A percentile compares a stretch with the other conserved stretches of the same genome.
These are phyloP conservation scores for Tyrophagus putrescentiae DNA, from an alignment of 1,140 invertebrate genomes.

Conservation along the genomic window DNA sequence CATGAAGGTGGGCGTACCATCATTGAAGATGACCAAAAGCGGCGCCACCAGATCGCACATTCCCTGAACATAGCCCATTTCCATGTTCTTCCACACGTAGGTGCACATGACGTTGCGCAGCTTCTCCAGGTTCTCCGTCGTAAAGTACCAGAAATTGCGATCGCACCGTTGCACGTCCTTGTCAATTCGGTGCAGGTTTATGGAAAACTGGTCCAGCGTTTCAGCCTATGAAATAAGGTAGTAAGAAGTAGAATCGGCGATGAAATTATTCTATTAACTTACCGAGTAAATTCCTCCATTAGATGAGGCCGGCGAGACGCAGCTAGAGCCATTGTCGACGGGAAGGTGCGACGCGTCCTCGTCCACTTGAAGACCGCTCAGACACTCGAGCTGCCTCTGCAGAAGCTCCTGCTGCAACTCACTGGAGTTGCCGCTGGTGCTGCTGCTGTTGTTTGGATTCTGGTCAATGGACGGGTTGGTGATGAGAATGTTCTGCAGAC, in stretches of 20 bases:
- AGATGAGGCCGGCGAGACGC: conserved; percentile 60
- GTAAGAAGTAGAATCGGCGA: neutral
- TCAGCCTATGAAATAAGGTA: conserved; percentile 10
- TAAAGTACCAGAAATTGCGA: conserved; percentile 79
- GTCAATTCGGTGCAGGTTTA: conserved; percentile 84
- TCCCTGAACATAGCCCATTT: conserved; percentile 74
- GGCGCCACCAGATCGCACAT: conserved; percentile 93
- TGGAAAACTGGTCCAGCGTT: conserved; percentile 64
- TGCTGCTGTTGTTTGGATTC: conserved; percentile 12
- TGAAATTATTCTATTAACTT: conserved; percentile 32
- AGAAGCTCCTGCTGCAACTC: conserved; percentile 1
- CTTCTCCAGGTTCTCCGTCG: conserved; percentile 70
- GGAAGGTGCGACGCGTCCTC: too few species aligned
- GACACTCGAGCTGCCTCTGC: too few species aligned
- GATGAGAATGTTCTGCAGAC: conserved; percentile 31
- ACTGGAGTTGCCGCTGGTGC: conserved; percentile 18
- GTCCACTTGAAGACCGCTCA: too few species aligned
- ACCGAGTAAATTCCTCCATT: conserved; percentile 74
- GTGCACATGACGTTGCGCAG: conserved; percentile 92
- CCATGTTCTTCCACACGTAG: conserved; percentile 86
- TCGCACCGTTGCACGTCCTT: conserved; percentile 92
- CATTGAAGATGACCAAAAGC: conserved; percentile 74
- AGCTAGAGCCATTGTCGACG: conserved; percentile 44
- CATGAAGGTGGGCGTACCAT: conserved; percentile 39
- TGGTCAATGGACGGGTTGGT: conserved; percentile 38